Base-by-base conservation (phyloP, 2,113 vertebrate species). In the Martes martes region DNA sequence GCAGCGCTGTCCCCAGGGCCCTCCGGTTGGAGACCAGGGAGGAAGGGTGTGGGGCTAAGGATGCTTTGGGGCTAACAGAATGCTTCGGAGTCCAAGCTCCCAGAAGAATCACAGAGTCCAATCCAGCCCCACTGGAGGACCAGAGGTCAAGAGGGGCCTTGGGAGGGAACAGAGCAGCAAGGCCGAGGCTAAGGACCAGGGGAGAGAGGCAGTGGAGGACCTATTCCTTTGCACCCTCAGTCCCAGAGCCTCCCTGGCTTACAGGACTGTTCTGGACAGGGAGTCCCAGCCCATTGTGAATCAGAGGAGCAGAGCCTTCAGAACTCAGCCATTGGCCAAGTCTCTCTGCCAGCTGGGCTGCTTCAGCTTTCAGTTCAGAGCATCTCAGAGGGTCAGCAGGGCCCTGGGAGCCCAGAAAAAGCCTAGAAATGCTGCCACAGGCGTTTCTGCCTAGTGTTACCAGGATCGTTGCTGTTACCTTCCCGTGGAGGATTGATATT, bases 271-370 rank as follows among this genome's bases (percentile, higher is more conserved):
- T 93, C 78, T 23, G 87, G 92, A 93, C 61, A 63, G 73, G 86
- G 59, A 80, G 80, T 91, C 87, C 92, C 80, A 19, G 86, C 47
- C 85, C 59, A 24, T 71, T 69, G 76, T 71, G 33, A 89, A 65
- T 74, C 92, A 78, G 57, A 94, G 39, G 73, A 59, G 28, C 61
- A 52, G 63, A 95, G 74, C 91, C 92, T 95, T 82, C 5, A 21
- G 61, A 74, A 76, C 47, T 50, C 10, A 31, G 96, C 86, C 4
- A 0, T 42, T 9, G 8, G 94, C 96, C 96, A 97, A 74, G 92
- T 63, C 57, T 85, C 69, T 82, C 80, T 91, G 94, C 94, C 96
- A 95, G 97, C 92, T 94, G 92, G 83, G 84, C 36, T 47, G 28
- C 45, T 39, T 97, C 96, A 92, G 55, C 94, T 69, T 91, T 87